Percentiles rank a stretch among this genome's conserved stretches.
Conservation (phyloP, 2,888 invertebrate species). For the Eupithecia abbreviata region DNA sequence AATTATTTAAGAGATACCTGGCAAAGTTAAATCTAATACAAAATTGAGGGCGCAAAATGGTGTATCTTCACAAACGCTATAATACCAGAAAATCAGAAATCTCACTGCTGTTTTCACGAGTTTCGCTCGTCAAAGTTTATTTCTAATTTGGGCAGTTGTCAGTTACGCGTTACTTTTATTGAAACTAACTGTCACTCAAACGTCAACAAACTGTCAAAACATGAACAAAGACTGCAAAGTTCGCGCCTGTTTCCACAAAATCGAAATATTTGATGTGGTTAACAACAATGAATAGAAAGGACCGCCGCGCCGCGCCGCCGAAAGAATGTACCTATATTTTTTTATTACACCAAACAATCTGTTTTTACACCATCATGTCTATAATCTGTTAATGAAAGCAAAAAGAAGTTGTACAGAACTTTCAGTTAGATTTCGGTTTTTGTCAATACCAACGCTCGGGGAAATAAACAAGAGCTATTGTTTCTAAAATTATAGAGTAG, state of each 20-base stretch:
- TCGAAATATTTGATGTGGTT: constrained; percentile 59
- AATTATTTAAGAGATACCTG: not conserved
- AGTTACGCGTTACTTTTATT: constrained; percentile 71
- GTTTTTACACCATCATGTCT: not conserved
- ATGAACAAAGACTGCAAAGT: constrained; percentile 52
- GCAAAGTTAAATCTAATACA: not conserved
- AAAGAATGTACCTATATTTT: constrained; percentile 19
- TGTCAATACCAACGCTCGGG: not conserved
- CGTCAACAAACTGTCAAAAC: constrained; percentile 71
- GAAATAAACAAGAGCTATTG: not conserved
- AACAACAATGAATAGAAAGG: constrained; percentile 49
- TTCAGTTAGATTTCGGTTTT: not conserved
- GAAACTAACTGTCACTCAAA: constrained; percentile 81
- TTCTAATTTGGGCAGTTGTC: constrained; percentile 54
- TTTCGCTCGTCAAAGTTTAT: constrained; percentile 8
- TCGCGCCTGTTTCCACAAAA: constrained; percentile 68
- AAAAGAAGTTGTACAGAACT: not conserved
- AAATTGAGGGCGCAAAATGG: not conserved
- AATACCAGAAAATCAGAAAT: not conserved
- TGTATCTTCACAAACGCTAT: not conserved
- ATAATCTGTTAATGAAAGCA: not conserved
- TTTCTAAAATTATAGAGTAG: constrained; percentile 3
- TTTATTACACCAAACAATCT: not conserved
- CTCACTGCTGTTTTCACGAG: not conserved
- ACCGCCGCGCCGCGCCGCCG: not conserved